Evolutionary conservation across 2,797 vertebrate species (phyloP).

Genomic region (Chaetodon trifasciatus): DNA sequence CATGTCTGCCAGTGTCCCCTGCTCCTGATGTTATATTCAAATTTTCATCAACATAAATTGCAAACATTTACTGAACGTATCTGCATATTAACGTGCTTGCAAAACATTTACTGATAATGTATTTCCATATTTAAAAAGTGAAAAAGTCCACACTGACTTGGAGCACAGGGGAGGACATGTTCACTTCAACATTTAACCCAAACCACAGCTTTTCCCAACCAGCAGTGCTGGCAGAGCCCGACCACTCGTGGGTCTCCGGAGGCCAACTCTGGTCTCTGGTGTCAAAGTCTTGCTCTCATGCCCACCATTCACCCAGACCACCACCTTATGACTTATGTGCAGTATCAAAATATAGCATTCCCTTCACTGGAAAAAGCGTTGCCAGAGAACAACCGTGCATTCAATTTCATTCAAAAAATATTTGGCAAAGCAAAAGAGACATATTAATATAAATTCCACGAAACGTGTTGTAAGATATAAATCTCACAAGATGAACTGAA

Average conservation of each 20-base stretch:
- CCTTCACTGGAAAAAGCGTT: neutral
- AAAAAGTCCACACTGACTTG: neutral
- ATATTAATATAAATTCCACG: neutral
- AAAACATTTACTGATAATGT: neutral
- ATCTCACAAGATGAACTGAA: neutral
- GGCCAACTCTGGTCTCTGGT: neutral
- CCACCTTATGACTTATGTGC: neutral
- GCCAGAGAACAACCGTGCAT: neutral
- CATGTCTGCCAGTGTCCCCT: neutral
- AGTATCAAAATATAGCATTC: neutral
- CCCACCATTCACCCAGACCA: neutral
- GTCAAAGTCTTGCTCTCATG: neutral
- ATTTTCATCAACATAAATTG: neutral
- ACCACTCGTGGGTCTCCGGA: neutral
- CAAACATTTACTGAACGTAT: too few species aligned
- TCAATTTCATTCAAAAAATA: slow-evolving; percentile 1
- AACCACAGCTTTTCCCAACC: neutral
- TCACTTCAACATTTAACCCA: neutral
- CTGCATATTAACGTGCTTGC: neutral
- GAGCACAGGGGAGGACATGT: neutral
- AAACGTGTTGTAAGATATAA: neutral
- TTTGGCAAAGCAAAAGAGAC: neutral
- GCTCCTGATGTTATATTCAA: neutral
- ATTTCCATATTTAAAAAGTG: neutral
- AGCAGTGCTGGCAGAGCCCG: neutral